Evolutionary conservation across 2,797 vertebrate species (phyloP).

Genomic region (Fistularia commersonii): DNA sequence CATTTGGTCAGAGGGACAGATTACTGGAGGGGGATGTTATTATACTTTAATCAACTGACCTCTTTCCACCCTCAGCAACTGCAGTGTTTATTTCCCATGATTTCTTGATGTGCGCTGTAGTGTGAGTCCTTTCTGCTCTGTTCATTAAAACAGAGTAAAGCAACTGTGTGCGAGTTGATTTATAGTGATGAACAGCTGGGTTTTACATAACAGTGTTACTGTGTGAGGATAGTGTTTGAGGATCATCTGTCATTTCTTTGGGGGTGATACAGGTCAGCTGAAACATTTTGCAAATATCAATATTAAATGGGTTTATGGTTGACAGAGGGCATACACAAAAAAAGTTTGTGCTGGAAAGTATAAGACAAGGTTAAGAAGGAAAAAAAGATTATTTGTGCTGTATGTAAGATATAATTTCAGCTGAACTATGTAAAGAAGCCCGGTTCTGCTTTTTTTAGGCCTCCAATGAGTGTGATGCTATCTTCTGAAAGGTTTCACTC

Average conservation of each 20-base stretch:
- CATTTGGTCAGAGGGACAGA: constrained; percentile 22
- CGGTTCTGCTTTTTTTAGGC: background rate
- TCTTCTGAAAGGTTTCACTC: too few species aligned
- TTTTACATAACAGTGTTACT: constrained; percentile 62
- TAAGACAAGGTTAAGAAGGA: constrained; percentile 13
- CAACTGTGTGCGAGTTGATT: constrained; percentile 18
- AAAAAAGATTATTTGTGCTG: too few species aligned
- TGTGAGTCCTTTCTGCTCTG: background rate
- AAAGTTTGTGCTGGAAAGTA: too few species aligned
- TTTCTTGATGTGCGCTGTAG: background rate
- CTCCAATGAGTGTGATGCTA: too few species aligned
- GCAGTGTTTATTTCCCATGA: constrained; percentile 28
- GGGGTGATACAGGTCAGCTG: constrained; percentile 1
- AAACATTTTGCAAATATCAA: constrained; percentile 38
- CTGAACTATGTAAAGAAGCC: too few species aligned
- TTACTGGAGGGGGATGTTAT: background rate
- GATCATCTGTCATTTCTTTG: constrained; percentile 30
- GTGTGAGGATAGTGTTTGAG: constrained; percentile 32
- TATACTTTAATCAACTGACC: constrained; percentile 53
- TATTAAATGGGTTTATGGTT: too few species aligned
- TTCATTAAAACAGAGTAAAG: constrained; percentile 66
- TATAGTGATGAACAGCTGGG: constrained; percentile 68
- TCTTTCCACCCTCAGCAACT: constrained; percentile 4
- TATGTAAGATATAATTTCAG: too few species aligned
- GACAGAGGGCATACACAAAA: too few species aligned